phyloP scores from a whole-genome alignment of 2,797 vertebrate genomes.

The Cirrhinus mrigala region DNA sequence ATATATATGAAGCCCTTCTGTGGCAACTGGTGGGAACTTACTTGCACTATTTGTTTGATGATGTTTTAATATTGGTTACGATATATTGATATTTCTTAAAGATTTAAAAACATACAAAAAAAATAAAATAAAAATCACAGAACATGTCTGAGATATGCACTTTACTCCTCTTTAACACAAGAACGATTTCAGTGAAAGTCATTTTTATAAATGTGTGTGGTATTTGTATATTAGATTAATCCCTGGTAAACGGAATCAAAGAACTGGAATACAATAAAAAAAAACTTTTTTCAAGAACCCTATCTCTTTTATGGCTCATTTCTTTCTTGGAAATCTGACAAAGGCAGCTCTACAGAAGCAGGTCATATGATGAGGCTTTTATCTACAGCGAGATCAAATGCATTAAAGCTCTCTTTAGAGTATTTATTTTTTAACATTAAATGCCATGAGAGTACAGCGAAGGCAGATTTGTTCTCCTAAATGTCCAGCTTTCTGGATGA shows the following conservation, averaged over 20 bases:
- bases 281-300: constrained; percentile 31
- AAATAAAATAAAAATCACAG: constrained; percentile 33
- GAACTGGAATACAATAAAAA: constrained; percentile 47
- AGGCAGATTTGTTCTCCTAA: not conserved
- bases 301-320: not conserved
- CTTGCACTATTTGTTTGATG: constrained; percentile 65
- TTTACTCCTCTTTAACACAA: constrained; percentile 58
- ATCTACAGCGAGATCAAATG: not conserved
- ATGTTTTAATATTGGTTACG: constrained; percentile 28
- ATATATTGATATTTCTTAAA: constrained; percentile 35
- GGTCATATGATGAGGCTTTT: not conserved
- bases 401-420: not conserved
- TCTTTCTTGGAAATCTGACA: constrained; percentile 24
- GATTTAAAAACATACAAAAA: constrained; percentile 41
- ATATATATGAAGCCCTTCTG: constrained; percentile 44
- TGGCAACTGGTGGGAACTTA: constrained; percentile 58
- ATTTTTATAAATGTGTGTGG: constrained; percentile 53
- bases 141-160: constrained; percentile 58
- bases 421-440: not conserved
- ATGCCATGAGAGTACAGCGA: not conserved
- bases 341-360: not conserved
- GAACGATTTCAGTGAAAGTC: constrained; percentile 49
- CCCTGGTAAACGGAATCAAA: constrained; percentile 47
- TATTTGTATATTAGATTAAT: constrained; percentile 55
- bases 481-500: not conserved